Evolutionary conservation across 2,888 invertebrate species (phyloP), one percentile per base, ranked within the genome.

Genomic region (Drosophila recens): DNA sequence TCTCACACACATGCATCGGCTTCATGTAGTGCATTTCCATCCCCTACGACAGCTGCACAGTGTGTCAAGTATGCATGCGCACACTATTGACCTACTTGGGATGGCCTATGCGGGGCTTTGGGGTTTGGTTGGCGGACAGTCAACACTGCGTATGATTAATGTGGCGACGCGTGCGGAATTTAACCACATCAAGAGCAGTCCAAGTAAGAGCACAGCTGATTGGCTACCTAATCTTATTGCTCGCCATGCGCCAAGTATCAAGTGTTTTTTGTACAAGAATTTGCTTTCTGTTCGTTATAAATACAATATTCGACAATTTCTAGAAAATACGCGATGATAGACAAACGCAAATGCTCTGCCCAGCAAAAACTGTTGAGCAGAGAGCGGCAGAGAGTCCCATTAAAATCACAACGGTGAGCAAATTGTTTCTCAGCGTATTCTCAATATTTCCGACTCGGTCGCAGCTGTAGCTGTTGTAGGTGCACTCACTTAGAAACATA

Each of bases 221-320:
- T 70, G 65, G 46, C 73, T 42, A 56, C 38, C 67, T 79, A 89
- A 89, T 84, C 87, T 73, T 58, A 67, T 69, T 70, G 64, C 42
- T 59, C 33, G 63, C 54, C 46, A 46, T 79, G 53, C 36, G 61
- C 34, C 42, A 20, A 64, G 66, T 75, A 75, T 83, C 67, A 62
- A 75, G 67, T 75, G 46, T 80, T 68, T 71, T 58, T 64, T 72
- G 69, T 81, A 63, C 56, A 49, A 76, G 48, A 58, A 64, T 59
- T 79, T 62, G 64, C 64, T 75, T 65, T 64, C 33, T 62, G 48
- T 45, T 67, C 66, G 51, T 56, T 64, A 34, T 69, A 77, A 75
- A 82, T 70, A 64, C 70, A 75, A 82, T 70, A 64, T 72, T 79
- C 71, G 51, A 80, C 74, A 77, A 83, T 72, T 89, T 84, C 89